Conservation (phyloP, 1,140 invertebrate genomes). For the Dreissena rostriformis region DNA sequence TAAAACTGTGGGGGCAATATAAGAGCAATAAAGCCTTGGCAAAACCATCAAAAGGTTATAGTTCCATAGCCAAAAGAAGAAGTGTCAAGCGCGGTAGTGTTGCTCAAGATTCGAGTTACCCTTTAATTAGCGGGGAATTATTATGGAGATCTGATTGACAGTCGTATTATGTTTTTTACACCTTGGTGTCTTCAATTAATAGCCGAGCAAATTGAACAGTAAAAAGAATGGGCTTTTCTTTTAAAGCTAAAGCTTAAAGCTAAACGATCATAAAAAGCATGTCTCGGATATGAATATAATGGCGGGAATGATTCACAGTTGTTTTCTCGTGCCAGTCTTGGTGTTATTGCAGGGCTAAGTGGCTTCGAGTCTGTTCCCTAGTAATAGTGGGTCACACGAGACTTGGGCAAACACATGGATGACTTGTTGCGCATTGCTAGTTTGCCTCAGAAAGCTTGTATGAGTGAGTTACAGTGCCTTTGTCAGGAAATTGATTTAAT, state of each 20-base stretch:
- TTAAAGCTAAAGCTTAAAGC: constrained; percentile 32
- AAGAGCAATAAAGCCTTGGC: no score
- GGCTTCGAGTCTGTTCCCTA: constrained; percentile 9
- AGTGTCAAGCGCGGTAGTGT: background rate
- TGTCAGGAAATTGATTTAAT: constrained; percentile 34
- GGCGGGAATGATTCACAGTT: no score
- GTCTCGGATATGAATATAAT: no score
- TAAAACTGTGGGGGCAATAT: no score
- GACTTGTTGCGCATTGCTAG: constrained; percentile 37
- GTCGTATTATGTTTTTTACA: constrained; percentile 27
- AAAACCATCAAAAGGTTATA: no score
- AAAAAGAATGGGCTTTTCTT: constrained; percentile 41
- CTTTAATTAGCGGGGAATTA: constrained; percentile 5
- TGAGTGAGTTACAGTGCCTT: constrained; percentile 11
- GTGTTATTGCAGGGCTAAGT: constrained; percentile 38
- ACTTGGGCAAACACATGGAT: constrained; percentile 29
- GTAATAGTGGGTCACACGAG: constrained; percentile 49
- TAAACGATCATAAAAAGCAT: constrained; percentile 41
- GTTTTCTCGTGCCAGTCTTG: constrained; percentile 13
- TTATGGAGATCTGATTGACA: constrained; percentile 15
- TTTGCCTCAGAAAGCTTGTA: background rate
- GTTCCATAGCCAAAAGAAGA: no score
- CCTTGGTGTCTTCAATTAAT: constrained; percentile 32
- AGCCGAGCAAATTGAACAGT: constrained; percentile 38
- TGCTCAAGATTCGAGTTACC: constrained; percentile 9